Evolutionary conservation across 2,888 invertebrate genomes (phyloP).

Genomic region (Seira sanloemensis): DNA sequence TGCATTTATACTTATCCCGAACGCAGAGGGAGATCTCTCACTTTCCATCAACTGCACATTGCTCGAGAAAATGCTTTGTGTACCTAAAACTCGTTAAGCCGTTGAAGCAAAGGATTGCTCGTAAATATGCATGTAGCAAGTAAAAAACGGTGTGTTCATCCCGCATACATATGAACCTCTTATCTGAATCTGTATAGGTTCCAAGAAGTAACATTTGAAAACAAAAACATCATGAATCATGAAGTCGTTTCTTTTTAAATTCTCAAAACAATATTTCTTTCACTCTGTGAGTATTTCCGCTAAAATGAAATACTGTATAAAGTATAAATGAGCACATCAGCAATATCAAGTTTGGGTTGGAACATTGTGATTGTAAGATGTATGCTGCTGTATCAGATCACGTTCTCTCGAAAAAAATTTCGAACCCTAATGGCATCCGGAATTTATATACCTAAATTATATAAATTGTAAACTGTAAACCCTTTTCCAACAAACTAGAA

Average conservation of each 20-base stretch:
- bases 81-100: neutral
- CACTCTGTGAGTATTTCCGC: neutral
- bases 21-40: neutral
- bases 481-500: neutral
- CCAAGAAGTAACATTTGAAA: neutral
- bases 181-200: neutral
- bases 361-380: too few relatives aligned
- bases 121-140: constrained; percentile 7
- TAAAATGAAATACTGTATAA: neutral
- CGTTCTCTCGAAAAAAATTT: neutral
- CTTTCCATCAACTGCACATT: neutral
- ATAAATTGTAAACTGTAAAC: neutral
- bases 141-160: neutral
- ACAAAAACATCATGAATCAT: neutral
- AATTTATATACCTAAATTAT: neutral
- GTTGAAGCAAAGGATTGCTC: neutral
- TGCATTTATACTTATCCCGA: constrained; percentile 37
- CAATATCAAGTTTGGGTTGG: neutral
- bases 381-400: neutral
- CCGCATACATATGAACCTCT: constrained; percentile 1
- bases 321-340: neutral
- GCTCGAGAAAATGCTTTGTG: too few relatives aligned
- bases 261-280: neutral
- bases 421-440: neutral
- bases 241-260: neutral